Evolutionary conservation across 2,797 vertebrate genomes (phyloP).

Genomic region (Phyllotis vaccarum): DNA sequence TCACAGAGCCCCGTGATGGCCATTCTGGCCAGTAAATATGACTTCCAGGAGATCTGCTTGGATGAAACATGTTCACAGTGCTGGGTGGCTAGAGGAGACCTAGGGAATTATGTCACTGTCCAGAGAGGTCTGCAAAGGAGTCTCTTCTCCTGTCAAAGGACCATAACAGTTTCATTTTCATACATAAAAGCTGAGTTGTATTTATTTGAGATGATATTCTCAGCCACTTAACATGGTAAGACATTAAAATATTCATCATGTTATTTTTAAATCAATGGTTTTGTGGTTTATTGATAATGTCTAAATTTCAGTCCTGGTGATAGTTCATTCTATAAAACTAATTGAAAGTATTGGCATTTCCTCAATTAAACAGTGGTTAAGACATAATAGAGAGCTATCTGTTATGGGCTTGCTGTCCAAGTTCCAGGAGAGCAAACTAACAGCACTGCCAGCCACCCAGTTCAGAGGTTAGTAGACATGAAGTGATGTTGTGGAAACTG

Average conservation of each 20-base stretch:
- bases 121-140: slow-evolving; percentile 3
- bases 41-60: background rate
- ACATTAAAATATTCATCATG: slow-evolving; percentile 73
- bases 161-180: slow-evolving; percentile 17
- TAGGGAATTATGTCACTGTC: background rate
- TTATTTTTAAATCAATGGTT: slow-evolving; percentile 71
- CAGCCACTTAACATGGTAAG: slow-evolving; percentile 64
- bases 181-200: slow-evolving; percentile 57
- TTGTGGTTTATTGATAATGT: slow-evolving; percentile 74
- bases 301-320: slow-evolving; percentile 69
- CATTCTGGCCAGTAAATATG: background rate
- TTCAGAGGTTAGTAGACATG: background rate
- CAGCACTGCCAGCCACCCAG: slow-evolving; percentile 40
- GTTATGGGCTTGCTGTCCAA: slow-evolving; percentile 46
- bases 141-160: slow-evolving; percentile 24
- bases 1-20: background rate
- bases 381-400: slow-evolving; percentile 49
- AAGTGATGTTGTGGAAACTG: background rate
- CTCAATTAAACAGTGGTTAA: slow-evolving; percentile 65
- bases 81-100: background rate
- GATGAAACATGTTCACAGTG: background rate
- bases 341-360: slow-evolving; percentile 71
- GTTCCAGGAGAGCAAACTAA: slow-evolving; percentile 54
- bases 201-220: slow-evolving; percentile 70
- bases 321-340: slow-evolving; percentile 72